Conservation (phyloP, 2,797 vertebrate genomes). For the Potorous gilbertii region DNA sequence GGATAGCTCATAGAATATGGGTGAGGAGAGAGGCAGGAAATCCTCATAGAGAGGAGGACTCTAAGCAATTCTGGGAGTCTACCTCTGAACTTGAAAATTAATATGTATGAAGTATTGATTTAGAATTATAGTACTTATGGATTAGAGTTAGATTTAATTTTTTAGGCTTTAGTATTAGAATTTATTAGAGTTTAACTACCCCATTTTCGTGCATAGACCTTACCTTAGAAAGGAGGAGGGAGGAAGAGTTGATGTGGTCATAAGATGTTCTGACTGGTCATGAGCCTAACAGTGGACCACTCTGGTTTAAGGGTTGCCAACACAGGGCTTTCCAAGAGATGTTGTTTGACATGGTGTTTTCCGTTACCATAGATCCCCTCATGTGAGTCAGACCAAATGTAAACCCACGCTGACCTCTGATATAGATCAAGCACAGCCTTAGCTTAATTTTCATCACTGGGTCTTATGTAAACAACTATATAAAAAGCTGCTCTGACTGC, state of each 20-base stretch:
- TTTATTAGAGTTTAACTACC: background rate
- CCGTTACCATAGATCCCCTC: background rate
- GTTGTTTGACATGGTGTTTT: background rate
- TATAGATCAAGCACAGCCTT: background rate
- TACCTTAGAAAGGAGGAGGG: background rate
- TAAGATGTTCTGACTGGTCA: background rate
- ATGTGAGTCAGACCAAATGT: background rate
- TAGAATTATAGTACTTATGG: background rate
- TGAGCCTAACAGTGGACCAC: background rate
- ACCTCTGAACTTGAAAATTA: background rate
- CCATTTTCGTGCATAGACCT: background rate
- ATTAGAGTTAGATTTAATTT: background rate
- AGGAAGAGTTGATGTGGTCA: background rate
- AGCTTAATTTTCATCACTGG: background rate
- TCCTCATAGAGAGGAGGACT: background rate
- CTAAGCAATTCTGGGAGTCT: background rate
- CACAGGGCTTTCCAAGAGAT: background rate
- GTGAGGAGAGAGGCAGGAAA: background rate
- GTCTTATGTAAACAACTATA: background rate
- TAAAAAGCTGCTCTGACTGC: background rate
- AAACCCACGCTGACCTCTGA: background rate
- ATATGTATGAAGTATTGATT: background rate
- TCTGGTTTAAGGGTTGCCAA: background rate
- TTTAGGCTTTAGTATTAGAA: background rate
- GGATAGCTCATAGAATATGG: background rate